Base-by-base conservation (phyloP, 2,797 vertebrate species). In the Adrianichthys oophorus region DNA sequence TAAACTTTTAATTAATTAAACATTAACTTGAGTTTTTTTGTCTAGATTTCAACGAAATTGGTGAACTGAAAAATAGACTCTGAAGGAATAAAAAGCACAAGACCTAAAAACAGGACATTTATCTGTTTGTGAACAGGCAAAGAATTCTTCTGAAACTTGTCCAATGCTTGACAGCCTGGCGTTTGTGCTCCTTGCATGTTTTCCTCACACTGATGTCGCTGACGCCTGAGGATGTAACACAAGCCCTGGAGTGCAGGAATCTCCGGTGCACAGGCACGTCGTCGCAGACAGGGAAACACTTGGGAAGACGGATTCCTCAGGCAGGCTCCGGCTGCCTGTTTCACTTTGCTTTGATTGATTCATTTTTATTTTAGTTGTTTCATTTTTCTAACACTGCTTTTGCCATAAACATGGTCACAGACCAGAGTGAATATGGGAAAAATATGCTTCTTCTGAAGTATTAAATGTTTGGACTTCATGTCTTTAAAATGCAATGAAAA, bases 251-350 rank as follows among this genome's bases (percentile, higher is more conserved):
- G 93, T 87, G 85, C 64, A 75, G 82, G 84, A 88, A 88, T 95
- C 93, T 94, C 92, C 91, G 90, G 90, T 84, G 65, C 81, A 42
- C 62, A 92, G 92, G 93, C 91, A 84, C 85, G 95, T 95, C 81
- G 80, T 87, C 87, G 79, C 88, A 92, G 94, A 95, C 93, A 94
- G 78, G 90, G 74, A 94, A 12, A 88, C 93, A 93, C 93, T 93
- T 87, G 93, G 91, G 78, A 91, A 90, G 90, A 88, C 90, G 86
- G 89, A 92, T 92, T 91, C 92, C 90, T 94, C 85, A 53, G 82
- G 83, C 86, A 60, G 93, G 92, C 92, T 78, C 89, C 93, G 84
- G 87, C 83, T 96, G 93, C 93, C 94, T 86, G 88, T 85, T 84
- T 83, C 90, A 70, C 82, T 58, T 69, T 82, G 87, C 91, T 91